These are phyloP conservation scores for Chrysochloris asiatica DNA, from an alignment of 2,113 vertebrate species.

Conservation along the genomic window DNA sequence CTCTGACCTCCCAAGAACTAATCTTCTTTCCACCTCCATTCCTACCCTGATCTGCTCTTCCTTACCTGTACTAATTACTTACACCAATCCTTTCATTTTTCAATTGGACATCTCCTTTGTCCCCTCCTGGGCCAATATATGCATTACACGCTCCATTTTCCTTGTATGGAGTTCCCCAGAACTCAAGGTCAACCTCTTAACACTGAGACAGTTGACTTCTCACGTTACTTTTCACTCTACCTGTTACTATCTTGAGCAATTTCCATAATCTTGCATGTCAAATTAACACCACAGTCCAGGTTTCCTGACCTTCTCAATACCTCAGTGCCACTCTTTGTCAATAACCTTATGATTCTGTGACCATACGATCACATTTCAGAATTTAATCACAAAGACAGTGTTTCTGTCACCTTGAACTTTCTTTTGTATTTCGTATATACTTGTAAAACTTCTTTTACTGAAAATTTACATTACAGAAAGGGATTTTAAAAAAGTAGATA, in stretches of 20 bases:
- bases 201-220: background rate
- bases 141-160: background rate
- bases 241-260: background rate
- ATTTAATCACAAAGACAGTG: background rate
- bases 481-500: background rate
- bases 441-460: slow-evolving; percentile 1
- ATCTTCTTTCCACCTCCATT: background rate
- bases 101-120: background rate
- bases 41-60: background rate
- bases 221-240: background rate
- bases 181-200: background rate
- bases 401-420: slow-evolving; percentile 10
- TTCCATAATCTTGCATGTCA: background rate
- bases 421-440: background rate
- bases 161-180: background rate
- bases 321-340: background rate
- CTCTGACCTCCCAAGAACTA: background rate
- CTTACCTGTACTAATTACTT: background rate
- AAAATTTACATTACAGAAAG: background rate
- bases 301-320: background rate
- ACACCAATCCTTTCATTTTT: background rate
- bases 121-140: background rate
- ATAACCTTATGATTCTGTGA: background rate
- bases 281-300: background rate
- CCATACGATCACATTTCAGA: background rate